phyloP scores from a whole-genome alignment of 2,113 vertebrate species.

The Sebastes fasciatus region DNA sequence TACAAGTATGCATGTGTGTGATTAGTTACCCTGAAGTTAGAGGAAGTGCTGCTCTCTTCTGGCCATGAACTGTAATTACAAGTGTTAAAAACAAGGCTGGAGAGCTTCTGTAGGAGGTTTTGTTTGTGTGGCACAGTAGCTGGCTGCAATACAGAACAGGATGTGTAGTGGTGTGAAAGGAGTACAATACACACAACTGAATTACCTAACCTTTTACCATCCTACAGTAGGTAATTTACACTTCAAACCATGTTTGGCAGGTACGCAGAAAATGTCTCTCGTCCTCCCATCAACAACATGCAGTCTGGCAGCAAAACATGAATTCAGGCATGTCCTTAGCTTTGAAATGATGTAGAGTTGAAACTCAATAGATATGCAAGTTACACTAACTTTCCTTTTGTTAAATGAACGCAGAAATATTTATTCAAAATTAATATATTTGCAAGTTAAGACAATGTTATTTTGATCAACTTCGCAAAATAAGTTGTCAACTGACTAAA shows the following conservation, averaged over 20 bases:
- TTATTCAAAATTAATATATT: no score
- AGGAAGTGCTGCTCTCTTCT: constrained; percentile 57
- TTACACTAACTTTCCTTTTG: no score
- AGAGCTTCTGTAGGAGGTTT: background rate
- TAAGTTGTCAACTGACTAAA: no score
- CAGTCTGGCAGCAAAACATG: no score
- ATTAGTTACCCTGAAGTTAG: background rate
- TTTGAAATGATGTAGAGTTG: no score
- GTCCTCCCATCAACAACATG: background rate
- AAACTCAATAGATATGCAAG: no score
- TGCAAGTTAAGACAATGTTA: no score
- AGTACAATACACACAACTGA: background rate
- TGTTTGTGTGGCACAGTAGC: constrained; percentile 4
- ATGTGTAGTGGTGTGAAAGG: no score
- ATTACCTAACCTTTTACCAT: no score
- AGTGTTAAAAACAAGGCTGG: background rate
- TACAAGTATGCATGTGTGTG: background rate
- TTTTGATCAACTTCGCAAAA: no score
- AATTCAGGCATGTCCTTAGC: no score
- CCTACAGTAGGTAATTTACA: background rate
- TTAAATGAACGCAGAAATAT: no score
- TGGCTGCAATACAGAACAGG: background rate
- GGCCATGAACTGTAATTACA: constrained; percentile 26
- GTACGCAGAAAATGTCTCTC: background rate
- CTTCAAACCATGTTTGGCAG: background rate